Base-by-base conservation (phyloP, 2,888 invertebrate genomes). In the Eupsilia transversa region DNA sequence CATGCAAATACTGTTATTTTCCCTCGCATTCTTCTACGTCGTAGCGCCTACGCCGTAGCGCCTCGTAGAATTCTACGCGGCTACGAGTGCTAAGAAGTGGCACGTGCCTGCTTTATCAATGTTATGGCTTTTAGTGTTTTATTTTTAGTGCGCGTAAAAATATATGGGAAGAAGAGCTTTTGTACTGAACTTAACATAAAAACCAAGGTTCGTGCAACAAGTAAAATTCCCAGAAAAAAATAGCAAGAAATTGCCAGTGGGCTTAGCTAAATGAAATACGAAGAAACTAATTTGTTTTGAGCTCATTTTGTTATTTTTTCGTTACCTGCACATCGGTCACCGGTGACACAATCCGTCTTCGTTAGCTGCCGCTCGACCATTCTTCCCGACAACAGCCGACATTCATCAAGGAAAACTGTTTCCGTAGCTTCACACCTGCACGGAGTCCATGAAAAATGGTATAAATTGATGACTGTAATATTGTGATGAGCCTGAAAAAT, bases 321-420 rank as follows among this genome's bases (percentile, higher is more conserved):
- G 86, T 87, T 87, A 91, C 90, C 90, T 92, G 91, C 84, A 87
- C 90, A 90, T 92, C 91, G 91, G 93, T 92, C 93, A 93, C 89
- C 87, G 76, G 85, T 78, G 87, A 86, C 87, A 84, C 92, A 80
- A 94, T 94, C 87, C 88, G 89, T 94, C 94, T 94, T 94, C 93
- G 94, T 94, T 94, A 93, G 89, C 84, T 81, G 86, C 83, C 85
- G 82, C 87, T 86, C 87, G 87, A 84, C 86, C 84, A 86, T 88
- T 89, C 90, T 89, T 86, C 84, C 86, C 84, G 84, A 88, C 86
- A 89, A 86, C 91, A 89, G 88, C 88, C 88, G 89, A 89, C 93
- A 93, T 94, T 91, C 91, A 91, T 94, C 93, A 94, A 89, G 77
- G 82, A 86, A 87, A 89, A 89, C 86, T 90, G 90, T 89, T 89